A percentile compares a stretch with the other conserved stretches of the same genome.
phyloP scores from a whole-genome alignment of 2,113 vertebrate species.

The Gila orcuttii region DNA sequence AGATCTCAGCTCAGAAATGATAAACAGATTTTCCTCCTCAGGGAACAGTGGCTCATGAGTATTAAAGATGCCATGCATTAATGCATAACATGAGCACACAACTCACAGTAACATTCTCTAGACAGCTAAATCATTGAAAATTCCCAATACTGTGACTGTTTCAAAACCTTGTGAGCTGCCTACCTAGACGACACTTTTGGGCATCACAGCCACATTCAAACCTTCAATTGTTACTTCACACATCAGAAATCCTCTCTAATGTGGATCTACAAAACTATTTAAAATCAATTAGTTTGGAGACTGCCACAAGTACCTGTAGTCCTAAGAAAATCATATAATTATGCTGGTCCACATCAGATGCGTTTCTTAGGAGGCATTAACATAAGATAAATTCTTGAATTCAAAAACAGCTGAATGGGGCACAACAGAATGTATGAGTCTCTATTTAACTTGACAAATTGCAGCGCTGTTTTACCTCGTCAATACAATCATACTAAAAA shows the following conservation, averaged over 20 bases:
- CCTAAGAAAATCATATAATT: not conserved
- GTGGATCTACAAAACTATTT: not conserved
- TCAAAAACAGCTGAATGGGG: conserved; percentile 1
- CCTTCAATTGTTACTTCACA: not conserved
- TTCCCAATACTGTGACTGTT: not conserved
- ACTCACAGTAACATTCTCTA: conserved; percentile 35
- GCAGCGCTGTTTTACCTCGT: no score
- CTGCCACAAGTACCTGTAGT: not conserved
- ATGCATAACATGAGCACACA: conserved; percentile 61
- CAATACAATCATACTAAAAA: no score
- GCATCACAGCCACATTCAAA: not conserved
- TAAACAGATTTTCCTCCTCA: conserved; percentile 76
- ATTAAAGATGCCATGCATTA: conserved; percentile 72
- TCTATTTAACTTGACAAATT: no score
- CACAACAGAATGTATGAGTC: not conserved
- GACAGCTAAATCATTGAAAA: conserved; percentile 39
- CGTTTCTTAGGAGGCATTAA: not conserved
- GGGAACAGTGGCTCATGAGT: conserved; percentile 70
- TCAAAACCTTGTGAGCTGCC: not conserved
- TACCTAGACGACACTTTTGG: not conserved
- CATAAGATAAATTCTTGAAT: not conserved
- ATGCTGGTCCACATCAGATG: no score
- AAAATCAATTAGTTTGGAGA: not conserved
- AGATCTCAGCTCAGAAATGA: conserved; percentile 70
- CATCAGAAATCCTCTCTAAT: no score